A percentile compares a stretch with the other conserved stretches of the same genome.
Conservation (phyloP, 2,888 invertebrate genomes). For the Apotomis betuletana region DNA sequence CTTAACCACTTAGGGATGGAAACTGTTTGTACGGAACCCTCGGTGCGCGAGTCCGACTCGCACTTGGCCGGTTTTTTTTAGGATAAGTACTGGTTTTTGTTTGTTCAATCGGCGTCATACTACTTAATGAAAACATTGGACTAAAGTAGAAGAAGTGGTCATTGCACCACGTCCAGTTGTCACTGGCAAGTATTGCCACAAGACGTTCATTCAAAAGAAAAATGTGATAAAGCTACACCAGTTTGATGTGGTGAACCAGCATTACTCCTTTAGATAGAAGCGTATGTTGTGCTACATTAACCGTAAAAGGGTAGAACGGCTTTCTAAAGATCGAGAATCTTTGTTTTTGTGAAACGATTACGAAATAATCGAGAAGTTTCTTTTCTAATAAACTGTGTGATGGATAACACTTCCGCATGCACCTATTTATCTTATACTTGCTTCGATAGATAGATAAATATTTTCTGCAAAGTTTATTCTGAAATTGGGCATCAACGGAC, state of each 20-base stretch:
- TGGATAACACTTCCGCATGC: neutral
- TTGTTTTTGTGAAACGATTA: slow-evolving; percentile 53
- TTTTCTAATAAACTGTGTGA: slow-evolving; percentile 1
- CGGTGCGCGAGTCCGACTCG: too few relatives aligned
- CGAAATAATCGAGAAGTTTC: slow-evolving; percentile 28
- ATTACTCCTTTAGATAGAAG: neutral
- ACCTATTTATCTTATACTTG: neutral
- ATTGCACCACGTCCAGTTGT: neutral
- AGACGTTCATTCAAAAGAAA: neutral
- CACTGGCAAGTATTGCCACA: slow-evolving; percentile 12
- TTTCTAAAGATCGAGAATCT: slow-evolving; percentile 53
- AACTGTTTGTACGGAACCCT: too few relatives aligned
- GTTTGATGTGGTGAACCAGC: neutral
- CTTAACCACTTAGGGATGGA: too few relatives aligned
- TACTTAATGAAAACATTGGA: neutral
- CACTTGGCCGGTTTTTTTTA: too few relatives aligned
- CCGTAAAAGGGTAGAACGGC: slow-evolving; percentile 55
- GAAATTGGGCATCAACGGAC: too few relatives aligned
- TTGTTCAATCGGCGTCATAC: too few relatives aligned
- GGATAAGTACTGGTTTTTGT: too few relatives aligned
- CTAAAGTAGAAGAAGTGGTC: neutral
- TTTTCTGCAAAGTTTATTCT: too few relatives aligned
- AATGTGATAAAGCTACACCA: neutral
- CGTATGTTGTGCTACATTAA: slow-evolving; percentile 46
- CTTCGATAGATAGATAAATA: too few relatives aligned